Base-by-base conservation (phyloP, 2,888 invertebrate genomes). In the Lasioglossum zephyrum region DNA sequence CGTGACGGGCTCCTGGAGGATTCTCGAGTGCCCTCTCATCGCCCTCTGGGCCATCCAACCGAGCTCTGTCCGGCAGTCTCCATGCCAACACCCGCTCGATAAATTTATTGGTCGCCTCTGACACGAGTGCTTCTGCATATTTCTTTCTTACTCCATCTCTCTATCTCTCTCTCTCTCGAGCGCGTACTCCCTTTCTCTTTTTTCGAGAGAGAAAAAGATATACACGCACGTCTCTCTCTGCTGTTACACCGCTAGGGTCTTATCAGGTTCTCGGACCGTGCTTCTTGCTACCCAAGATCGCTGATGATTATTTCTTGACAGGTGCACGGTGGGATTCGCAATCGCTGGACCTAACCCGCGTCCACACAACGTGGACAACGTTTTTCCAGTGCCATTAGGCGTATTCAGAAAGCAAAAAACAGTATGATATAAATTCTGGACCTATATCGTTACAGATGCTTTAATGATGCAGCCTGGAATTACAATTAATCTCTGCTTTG, bases 21-120 rank as follows among this genome's bases (percentile, higher is more conserved):
- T 94, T 94, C 93, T 94, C 94, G 92, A 94, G 94, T 93, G 91
- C 93, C 93, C 94, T 93, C 93, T 94, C 94, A 93, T 93, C 92
- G 93, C 94, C 93, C 94, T 94, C 94, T 92, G 92, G 92, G 91
- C 93, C 93, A 94, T 92, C 94, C 94, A 93, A 92, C 92, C 93
- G 93, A 94, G 93, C 93, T 93, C 93, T 94, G 95, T 95, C 94
- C 94, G 92, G 94, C 93, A 93, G 94, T 95, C 95, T 94, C 95
- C 95, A 95, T 95, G 95, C 95, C 95, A 95, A 95, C 94, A 94
- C 94, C 93, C 95, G 95, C 94, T 95, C 95, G 95, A 95, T 95
- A 95, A 95, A 94, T 94, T 95, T 94, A 95, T 95, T 94, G 95
- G 95, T 94, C 94, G 95, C 93, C 92, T 93, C 93, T 93, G 91